Base-by-base conservation (phyloP, 2,797 vertebrate genomes). In the Gila robusta region DNA sequence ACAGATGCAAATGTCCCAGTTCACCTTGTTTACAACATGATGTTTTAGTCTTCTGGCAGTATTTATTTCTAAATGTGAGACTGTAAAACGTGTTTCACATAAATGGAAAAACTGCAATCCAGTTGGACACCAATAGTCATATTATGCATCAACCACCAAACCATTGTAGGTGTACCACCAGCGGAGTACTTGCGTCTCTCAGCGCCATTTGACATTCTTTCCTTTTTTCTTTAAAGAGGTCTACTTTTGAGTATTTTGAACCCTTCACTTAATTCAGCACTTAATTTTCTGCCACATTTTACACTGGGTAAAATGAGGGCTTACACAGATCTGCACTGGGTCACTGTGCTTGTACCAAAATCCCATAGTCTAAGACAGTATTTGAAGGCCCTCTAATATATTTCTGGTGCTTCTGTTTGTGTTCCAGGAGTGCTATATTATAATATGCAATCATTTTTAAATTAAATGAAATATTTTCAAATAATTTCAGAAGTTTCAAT, bases 11-110 rank as follows among this genome's bases (percentile, higher is more conserved):
- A 39, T 4, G 73, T 56, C 49, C 19, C 32, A 14, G 28, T 37
- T 77, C 11, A 77, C 49, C 28, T 77, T 35, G 9, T 77, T 77
- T 37, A 77, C 52, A 39, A 54, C 26, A 52, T 11, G 72, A 52
- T 2, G 0, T 47, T 74, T 52, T 74, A 74, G 72, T 52, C 72
- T 74, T 17, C 74, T 37, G 32, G 74, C 74, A n/a, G 21, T n/a
- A 39, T 77, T 39, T 59, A 59, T 39, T 17, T 77, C 32, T 77
- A 49, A 76, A 54, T 32, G 47, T 14, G 49, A 21, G 73, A 76
- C 49, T 23, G 52, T 59, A 5, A 77, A 77, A 59, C 52, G 16
- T 9, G 32, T 35, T 37, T 56, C 49, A 77, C 6, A n/a, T 37
- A n/a, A 56, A 35, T 28, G 32, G 3, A 77, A 76, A 77, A 77